These are phyloP conservation scores for Carposina sasakii DNA, from an alignment of 1,140 invertebrate species.

Conservation along the genomic window DNA sequence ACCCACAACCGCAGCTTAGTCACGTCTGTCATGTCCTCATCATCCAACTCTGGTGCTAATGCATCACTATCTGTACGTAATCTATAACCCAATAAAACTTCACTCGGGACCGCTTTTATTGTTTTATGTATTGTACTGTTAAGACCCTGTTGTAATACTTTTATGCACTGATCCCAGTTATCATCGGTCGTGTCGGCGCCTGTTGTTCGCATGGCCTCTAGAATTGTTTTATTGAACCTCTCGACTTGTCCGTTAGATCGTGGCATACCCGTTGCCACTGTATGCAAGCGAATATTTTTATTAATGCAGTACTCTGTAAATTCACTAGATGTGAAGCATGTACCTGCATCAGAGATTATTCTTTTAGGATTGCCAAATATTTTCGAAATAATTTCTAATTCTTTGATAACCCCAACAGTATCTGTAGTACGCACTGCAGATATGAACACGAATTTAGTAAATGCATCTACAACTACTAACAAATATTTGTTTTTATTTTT, in stretches of 20 bases:
- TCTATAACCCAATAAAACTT: constrained; percentile 24
- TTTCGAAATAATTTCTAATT: not conserved
- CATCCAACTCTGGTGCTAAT: not conserved
- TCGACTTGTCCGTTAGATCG: not conserved
- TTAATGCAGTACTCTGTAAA: not conserved
- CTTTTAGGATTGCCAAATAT: not conserved
- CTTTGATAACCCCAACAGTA: not conserved
- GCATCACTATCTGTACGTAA: not conserved
- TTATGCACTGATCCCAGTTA: not conserved
- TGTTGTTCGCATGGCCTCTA: not conserved
- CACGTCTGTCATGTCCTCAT: not conserved
- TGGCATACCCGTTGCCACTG: not conserved
- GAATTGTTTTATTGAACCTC: not conserved
- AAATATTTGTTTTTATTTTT: constrained; percentile 36
- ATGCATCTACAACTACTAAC: constrained; percentile 20
- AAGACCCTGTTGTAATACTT: not conserved
- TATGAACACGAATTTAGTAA: too few relatives aligned
- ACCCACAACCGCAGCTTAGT: not conserved
- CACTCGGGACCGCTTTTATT: constrained; percentile 9
- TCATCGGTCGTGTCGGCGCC: not conserved
- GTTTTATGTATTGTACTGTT: not conserved
- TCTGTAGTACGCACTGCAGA: not conserved
- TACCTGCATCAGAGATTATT: not conserved
- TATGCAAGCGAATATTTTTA: not conserved
- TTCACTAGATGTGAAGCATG: not conserved